Evolutionary conservation across 2,797 vertebrate species (phyloP).

Genomic region (Buceros bicornis): DNA sequence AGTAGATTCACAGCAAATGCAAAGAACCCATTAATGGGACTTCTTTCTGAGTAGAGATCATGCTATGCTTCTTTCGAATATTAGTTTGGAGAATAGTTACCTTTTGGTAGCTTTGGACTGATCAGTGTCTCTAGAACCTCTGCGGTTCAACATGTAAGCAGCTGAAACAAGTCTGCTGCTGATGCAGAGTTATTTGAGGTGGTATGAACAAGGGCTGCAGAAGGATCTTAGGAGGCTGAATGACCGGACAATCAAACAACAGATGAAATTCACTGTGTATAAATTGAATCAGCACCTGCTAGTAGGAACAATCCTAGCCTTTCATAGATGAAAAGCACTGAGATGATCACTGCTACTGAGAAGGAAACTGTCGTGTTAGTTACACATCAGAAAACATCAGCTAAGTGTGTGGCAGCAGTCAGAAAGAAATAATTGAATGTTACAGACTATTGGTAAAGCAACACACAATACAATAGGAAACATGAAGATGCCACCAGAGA

Average conservation of each 20-base stretch:
- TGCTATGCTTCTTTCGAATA: background rate
- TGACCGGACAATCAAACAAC: background rate
- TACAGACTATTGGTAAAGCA: background rate
- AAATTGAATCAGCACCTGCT: background rate
- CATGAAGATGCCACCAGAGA: background rate
- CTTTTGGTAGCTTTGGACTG: background rate
- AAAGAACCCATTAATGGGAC: background rate
- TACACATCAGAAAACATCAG: background rate
- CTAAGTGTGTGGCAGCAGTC: background rate
- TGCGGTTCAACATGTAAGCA: background rate
- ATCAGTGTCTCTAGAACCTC: background rate
- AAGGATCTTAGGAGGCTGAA: background rate
- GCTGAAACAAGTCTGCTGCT: background rate
- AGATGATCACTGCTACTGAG: background rate
- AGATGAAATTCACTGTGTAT: background rate
- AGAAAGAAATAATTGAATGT: background rate
- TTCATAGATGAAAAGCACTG: background rate
- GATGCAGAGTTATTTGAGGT: background rate
- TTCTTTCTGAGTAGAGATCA: background rate
- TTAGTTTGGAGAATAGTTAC: background rate
- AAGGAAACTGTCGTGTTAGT: background rate
- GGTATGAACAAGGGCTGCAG: background rate
- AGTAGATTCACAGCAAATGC: background rate
- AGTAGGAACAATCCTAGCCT: background rate
- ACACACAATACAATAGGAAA: background rate